Conservation (phyloP, 2,888 invertebrate species). For the Geophilus truncorum region DNA sequence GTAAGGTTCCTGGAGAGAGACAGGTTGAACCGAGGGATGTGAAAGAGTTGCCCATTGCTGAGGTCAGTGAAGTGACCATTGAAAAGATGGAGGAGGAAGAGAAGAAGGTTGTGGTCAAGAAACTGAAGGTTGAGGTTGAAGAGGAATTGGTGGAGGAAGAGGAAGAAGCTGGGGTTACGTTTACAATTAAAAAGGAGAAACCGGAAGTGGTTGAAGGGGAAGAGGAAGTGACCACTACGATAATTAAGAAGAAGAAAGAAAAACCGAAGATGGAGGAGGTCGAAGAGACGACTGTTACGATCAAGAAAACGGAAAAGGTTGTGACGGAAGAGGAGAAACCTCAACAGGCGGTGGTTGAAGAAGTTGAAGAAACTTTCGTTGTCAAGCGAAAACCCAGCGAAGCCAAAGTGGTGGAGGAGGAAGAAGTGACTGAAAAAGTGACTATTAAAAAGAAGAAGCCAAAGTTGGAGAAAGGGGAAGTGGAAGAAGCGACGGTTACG, state of each 20-base stretch:
- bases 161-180: neutral
- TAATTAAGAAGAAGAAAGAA: neutral
- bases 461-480: conserved; percentile 7
- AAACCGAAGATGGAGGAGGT: neutral
- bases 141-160: conserved; percentile 8
- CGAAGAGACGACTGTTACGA: neutral
- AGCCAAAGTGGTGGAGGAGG: neutral
- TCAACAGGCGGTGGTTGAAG: conserved; percentile 19
- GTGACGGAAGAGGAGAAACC: too few relatives aligned
- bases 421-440: neutral
- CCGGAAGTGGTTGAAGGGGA: conserved; percentile 31
- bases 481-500: too few relatives aligned
- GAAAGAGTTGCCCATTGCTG: conserved; percentile 7
- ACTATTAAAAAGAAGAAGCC: neutral
- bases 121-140: neutral
- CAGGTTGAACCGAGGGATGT: neutral
- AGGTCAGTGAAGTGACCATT: neutral
- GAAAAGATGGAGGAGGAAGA: neutral
- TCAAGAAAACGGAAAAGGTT: neutral
- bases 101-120: neutral
- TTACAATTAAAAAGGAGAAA: conserved; percentile 13
- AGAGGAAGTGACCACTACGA: neutral
- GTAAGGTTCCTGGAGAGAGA: neutral
- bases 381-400: neutral
- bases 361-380: conserved; percentile 12